Percentiles rank a stretch among this genome's conserved stretches.
phyloP scores from a whole-genome alignment of 2,888 invertebrate species.

The Ligdia adustata region DNA sequence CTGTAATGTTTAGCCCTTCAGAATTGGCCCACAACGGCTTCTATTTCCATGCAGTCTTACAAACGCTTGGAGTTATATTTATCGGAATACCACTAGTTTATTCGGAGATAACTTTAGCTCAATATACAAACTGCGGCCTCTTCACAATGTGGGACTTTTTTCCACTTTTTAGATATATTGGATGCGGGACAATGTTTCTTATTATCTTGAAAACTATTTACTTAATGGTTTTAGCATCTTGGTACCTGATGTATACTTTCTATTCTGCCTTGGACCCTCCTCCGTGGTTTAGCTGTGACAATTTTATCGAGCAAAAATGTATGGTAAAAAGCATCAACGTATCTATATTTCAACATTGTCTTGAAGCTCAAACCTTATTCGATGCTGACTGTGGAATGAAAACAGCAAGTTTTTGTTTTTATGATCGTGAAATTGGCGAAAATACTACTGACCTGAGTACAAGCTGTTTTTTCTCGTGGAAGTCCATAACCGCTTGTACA shows the following conservation, averaged over 20 bases:
- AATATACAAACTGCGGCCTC: constrained; percentile 66
- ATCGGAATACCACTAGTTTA: constrained; percentile 70
- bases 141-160: constrained; percentile 69
- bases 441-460: constrained; percentile 48
- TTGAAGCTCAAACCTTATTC: constrained; percentile 64
- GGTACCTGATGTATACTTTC: constrained; percentile 68
- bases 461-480: constrained; percentile 57
- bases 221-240: constrained; percentile 56
- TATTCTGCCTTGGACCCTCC: constrained; percentile 61
- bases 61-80: constrained; percentile 55
- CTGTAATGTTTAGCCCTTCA: constrained; percentile 52
- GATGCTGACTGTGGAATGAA: constrained; percentile 68
- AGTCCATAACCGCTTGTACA: constrained; percentile 47
- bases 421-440: constrained; percentile 62
- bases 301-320: constrained; percentile 57
- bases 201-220: constrained; percentile 59
- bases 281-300: constrained; percentile 68
- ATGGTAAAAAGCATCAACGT: constrained; percentile 71
- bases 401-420: constrained; percentile 69
- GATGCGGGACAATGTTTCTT: constrained; percentile 59
- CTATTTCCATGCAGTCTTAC: constrained; percentile 52
- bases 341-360: constrained; percentile 69
- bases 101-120: constrained; percentile 71
- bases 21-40: constrained; percentile 63
- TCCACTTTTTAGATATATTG: constrained; percentile 64